Base-by-base conservation (phyloP, 2,113 vertebrate genomes). In the Notiomystis cincta region DNA sequence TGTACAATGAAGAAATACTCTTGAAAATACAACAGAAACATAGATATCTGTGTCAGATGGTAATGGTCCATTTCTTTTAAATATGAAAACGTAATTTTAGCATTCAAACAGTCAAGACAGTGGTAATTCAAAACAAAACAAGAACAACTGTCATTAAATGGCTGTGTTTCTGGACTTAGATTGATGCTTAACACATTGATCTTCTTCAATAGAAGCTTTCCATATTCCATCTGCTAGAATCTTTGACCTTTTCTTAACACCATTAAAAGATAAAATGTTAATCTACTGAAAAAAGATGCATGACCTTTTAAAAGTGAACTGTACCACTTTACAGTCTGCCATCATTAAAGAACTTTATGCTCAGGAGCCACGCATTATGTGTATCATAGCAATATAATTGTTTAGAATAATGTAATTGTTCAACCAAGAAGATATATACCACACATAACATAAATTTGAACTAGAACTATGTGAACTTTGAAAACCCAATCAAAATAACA, bases 251-350 rank as follows among this genome's bases (percentile, higher is more conserved):
- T 98, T 95, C 97, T 96, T 96, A 98, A 98, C 98, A 98, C 97
- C 97, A 98, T 98, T 98, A 98, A 98, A 98, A 98, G 98, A 98
- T 98, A 98, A 98, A 98, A 98, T 98, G 97, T 98, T 97, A 98
- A 98, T 98, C 97, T 98, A 98, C 98, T 98, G 98, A 98, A 98
- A 98, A 98, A 98, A 98, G 98, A 98, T 97, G 95, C 94, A 87
- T 98, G 98, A 99, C 98, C 98, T 99, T 99, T 99, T 98, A 95
- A 98, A 98, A 98, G 94, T 93, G 95, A 97, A 96, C 82, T 87
- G 95, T 69, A 87, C 96, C 93, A 66, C 83, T 58, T 85, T 94
- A 90, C 28, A 45, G 92, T 71, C 82, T 96, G 92, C 94, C 82
- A 90, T 94, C 92, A 72, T 73, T 96, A 96, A 96, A 95, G 89